Conservation (phyloP, 2,113 vertebrate genomes). For the Pseudorhombus dupliciocellatus region DNA sequence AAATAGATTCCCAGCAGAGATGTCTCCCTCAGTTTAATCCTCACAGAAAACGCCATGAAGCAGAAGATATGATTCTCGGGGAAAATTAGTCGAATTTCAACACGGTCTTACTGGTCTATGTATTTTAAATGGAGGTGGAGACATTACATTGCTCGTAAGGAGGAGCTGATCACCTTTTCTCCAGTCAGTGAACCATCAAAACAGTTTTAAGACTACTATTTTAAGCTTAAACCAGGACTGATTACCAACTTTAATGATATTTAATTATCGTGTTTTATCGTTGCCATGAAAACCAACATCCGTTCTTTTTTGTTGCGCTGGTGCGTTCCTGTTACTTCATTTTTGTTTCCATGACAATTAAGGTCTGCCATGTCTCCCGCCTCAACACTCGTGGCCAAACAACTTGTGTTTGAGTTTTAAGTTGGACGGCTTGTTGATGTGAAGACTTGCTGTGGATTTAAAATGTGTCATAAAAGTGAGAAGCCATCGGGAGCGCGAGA, state of each 20-base stretch:
- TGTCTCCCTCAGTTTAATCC: slow-evolving; percentile 6
- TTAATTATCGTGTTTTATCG: not conserved
- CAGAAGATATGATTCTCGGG: not conserved
- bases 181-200: no score
- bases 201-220: no score
- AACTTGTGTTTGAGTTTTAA: not conserved
- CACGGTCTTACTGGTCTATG: not conserved
- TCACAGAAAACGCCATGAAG: not conserved
- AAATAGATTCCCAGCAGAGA: slow-evolving; percentile 24
- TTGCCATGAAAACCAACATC: not conserved
- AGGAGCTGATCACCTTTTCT: no score
- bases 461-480: not conserved
- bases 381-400: not conserved
- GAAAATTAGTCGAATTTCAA: not conserved
- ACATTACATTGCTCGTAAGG: no score
- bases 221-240: no score
- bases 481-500: not conserved
- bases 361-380: no score
- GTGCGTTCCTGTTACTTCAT: not conserved
- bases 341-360: not conserved
- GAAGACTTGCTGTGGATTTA: not conserved
- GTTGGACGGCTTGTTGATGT: not conserved
- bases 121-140: no score
- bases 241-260: no score
- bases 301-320: not conserved